Base-by-base conservation (phyloP, 53 echinoderm and acorn worm genomes). In the Paelopatides confundens region DNA sequence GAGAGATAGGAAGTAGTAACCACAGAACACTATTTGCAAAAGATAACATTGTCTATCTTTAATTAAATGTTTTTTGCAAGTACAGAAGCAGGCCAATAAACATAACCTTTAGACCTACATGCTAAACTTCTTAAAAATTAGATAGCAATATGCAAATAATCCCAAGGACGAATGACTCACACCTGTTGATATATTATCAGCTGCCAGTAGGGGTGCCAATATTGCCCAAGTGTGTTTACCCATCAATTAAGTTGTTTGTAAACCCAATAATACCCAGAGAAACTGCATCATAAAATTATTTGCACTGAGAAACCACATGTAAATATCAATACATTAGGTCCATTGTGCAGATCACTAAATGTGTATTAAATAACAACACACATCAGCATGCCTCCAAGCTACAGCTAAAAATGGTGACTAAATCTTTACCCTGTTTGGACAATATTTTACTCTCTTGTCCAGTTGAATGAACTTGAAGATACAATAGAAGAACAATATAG, bases 391-490 rank as follows among this genome's bases (percentile, higher is more conserved):
- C 74, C 40, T 46, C n/a, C 26, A 14, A 74, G 26, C 33, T n/a
- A n/a, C n/a, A 36, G 10, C 40, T 46, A 32, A 36, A 74, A 8
- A 74, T 21, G 24, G 43, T 74, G 74, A 74, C 40, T 74, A 74
- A 74, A n/a, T 74, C 40, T 46, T 46, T 26, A 37, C 58, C 12
- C 26, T 74, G 35, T 74, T 74, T 74, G 47, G 10, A 74, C 74
- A 74, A 39, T 74, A 14, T 26, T 39, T 39, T 74, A 39, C 74
- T 74, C n/a, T n/a, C n/a, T 74, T 74, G 74, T 74, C 40, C 74
- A 58, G 5, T 58, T 21, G n/a, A 23, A 6, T 18, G n/a, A 21
- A 23, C 58, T n/a, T n/a, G n/a, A n/a, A n/a, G n/a, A n/a, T n/a
- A n/a, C n/a, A n/a, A n/a, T n/a, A n/a, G n/a, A n/a, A n/a, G n/a